phyloP scores from a whole-genome alignment of 2,797 vertebrate species.

The Rhabdophis nuchalis region DNA sequence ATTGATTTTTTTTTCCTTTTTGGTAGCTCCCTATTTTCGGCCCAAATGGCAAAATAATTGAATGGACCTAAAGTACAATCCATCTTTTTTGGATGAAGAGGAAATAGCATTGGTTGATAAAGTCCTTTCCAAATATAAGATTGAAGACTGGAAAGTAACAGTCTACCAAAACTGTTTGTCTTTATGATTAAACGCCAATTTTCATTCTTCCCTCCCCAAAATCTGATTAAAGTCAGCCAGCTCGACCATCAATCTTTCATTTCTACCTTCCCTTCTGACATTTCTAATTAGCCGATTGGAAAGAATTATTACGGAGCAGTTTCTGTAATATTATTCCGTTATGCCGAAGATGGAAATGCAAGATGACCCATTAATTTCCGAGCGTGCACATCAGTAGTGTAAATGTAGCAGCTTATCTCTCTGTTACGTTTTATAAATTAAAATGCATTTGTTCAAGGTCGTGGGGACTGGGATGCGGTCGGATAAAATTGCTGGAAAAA shows the following conservation, averaged over 20 bases:
- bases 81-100: neutral
- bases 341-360: neutral
- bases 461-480: neutral
- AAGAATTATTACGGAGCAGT: neutral
- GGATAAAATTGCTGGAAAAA: neutral
- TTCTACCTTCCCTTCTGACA: constrained; percentile 4
- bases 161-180: neutral
- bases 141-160: neutral
- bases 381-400: neutral
- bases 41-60: neutral
- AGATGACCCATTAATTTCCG: constrained; percentile 18
- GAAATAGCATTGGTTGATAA: neutral
- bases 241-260: constrained; percentile 2
- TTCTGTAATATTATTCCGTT: neutral
- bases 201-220: neutral
- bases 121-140: neutral
- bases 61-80: neutral
- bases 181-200: neutral
- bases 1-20: neutral
- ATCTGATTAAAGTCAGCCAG: neutral
- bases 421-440: constrained; percentile 11
- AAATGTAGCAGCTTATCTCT: constrained; percentile 25
- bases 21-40: neutral
- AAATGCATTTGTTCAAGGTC: constrained; percentile 12
- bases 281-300: constrained; percentile 25